These are phyloP conservation scores for Menidia beryllina DNA, from an alignment of 2,113 vertebrate genomes.

Conservation along the genomic window DNA sequence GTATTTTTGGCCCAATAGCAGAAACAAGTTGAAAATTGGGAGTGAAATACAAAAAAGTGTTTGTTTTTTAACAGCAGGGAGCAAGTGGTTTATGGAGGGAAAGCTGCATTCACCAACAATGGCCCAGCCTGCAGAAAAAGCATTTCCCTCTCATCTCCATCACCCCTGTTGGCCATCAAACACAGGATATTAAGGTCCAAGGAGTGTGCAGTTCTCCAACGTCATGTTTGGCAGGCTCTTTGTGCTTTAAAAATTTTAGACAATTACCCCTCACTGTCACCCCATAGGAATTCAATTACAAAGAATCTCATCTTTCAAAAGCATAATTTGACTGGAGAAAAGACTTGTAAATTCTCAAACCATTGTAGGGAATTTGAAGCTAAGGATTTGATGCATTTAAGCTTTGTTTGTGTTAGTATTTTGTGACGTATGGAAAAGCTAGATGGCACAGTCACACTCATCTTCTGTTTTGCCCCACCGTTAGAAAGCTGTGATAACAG, in stretches of 20 bases:
- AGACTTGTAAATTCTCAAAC: conserved; percentile 22
- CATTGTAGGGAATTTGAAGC: conserved; percentile 11
- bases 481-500: too few relatives aligned
- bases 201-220: conserved; percentile 38
- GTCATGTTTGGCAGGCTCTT: conserved; percentile 34
- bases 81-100: conserved; percentile 47
- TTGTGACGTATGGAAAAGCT: conserved; percentile 10
- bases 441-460: background rate
- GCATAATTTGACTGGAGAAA: conserved; percentile 10
- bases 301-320: conserved; percentile 33
- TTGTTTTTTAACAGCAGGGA: conserved; percentile 64
- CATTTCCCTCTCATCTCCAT: conserved; percentile 41
- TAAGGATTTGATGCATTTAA: background rate
- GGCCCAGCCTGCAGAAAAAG: conserved; percentile 63
- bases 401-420: conserved; percentile 3
- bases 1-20: conserved; percentile 47
- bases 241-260: conserved; percentile 57
- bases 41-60: conserved; percentile 59
- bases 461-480: background rate
- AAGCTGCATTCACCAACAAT: conserved; percentile 66
- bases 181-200: conserved; percentile 61
- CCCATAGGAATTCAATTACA: conserved; percentile 25
- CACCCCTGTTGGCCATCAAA: conserved; percentile 49
- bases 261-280: conserved; percentile 43
- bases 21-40: conserved; percentile 65